Conservation (phyloP, 2,113 vertebrate genomes). For the Sminthopsis crassicaudata region DNA sequence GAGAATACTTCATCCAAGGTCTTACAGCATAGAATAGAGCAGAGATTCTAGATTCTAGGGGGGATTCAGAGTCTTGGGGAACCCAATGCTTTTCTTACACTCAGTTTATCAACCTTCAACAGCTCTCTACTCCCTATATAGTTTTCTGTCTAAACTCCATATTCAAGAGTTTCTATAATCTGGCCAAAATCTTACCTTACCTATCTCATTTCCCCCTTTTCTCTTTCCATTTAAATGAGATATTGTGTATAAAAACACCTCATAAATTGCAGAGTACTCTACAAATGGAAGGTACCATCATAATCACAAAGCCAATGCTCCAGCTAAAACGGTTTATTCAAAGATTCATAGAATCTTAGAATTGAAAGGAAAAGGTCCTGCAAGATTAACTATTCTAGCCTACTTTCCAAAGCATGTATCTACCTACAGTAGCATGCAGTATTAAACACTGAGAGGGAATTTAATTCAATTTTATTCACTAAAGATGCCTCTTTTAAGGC, state of each 20-base stretch:
- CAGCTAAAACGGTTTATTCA: neutral
- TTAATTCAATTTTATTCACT: neutral
- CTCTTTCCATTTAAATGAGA: neutral
- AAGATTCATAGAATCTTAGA: neutral
- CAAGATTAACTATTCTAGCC: neutral
- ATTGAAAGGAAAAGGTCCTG: neutral
- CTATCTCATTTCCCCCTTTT: neutral
- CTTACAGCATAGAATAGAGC: neutral
- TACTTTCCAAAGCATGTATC: neutral
- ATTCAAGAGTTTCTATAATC: neutral
- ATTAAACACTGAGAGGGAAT: neutral
- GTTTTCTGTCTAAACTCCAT: neutral
- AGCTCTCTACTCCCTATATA: neutral
- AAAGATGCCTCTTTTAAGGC: neutral
- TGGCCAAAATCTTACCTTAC: neutral
- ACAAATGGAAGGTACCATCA: neutral
- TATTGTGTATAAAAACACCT: neutral
- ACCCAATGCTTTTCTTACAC: neutral
- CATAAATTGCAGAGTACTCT: neutral
- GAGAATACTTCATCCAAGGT: neutral
- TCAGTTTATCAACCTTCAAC: neutral
- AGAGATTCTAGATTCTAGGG: neutral
- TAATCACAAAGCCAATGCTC: neutral
- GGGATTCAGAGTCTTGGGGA: neutral
- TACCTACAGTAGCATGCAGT: neutral